Conservation (phyloP, 1,140 invertebrate species). For the Rhopalosiphum maidis region DNA sequence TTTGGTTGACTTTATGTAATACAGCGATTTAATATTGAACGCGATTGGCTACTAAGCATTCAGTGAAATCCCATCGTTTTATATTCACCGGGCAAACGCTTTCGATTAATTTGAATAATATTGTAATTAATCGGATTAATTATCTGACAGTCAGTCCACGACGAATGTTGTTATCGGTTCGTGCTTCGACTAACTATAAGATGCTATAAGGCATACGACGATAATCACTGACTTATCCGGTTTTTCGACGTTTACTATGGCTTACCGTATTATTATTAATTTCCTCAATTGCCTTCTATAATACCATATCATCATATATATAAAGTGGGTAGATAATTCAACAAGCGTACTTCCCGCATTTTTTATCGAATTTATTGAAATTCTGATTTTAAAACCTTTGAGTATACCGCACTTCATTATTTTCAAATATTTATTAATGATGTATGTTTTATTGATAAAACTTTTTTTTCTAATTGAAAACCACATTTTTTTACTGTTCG, state of each 20-base stretch:
- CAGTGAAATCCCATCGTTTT: not conserved
- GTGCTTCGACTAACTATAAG: not conserved
- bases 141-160: not conserved
- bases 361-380: not conserved
- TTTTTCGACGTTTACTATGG: not conserved
- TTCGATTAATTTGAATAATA: not conserved
- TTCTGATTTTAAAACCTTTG: not conserved
- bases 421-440: not conserved
- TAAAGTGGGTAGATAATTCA: not conserved
- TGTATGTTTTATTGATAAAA: not conserved
- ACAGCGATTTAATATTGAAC: not conserved
- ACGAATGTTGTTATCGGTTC: not conserved
- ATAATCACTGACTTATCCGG: not conserved
- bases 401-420: not conserved
- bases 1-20: not conserved
- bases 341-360: not conserved
- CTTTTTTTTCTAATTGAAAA: not conserved
- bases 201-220: not conserved
- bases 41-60: not conserved
- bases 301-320: not conserved
- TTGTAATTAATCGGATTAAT: not conserved
- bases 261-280: not conserved
- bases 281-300: not conserved
- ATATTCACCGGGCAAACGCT: not conserved
- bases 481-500: not conserved